A percentile compares a stretch with the other conserved stretches of the same genome.
Conservation (phyloP, 2,113 vertebrate species). For the Lathamus discolor region DNA sequence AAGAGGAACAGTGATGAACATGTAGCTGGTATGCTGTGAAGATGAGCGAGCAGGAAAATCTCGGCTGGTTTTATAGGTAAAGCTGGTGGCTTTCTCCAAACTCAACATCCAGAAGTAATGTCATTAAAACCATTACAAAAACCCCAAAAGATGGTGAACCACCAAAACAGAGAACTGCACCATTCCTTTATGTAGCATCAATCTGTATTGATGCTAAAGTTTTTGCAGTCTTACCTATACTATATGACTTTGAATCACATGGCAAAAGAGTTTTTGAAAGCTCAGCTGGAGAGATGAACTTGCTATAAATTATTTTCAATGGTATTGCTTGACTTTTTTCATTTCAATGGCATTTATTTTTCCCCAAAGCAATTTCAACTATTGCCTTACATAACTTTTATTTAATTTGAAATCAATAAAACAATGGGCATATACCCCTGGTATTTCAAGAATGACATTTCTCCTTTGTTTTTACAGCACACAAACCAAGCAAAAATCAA, state of each 20-base stretch:
- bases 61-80: neutral
- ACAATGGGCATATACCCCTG: neutral
- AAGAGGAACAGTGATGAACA: neutral
- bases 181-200: neutral
- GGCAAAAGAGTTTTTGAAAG: neutral
- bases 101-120: neutral
- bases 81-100: neutral
- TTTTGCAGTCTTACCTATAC: neutral
- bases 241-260: neutral
- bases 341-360: neutral
- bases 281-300: neutral
- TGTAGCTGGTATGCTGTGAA: neutral
- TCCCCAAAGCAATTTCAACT: neutral
- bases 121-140: neutral
- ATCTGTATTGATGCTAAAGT: neutral
- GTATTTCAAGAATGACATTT: constrained; percentile 31
- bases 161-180: neutral
- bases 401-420: constrained; percentile 51
- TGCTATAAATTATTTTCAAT: neutral
- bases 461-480: constrained; percentile 7
- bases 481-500: constrained; percentile 48
- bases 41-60: neutral
- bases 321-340: neutral
- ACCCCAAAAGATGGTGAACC: neutral
- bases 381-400: constrained; percentile 8